Conservation (phyloP, 2,113 vertebrate species). For the Amblyopsis rosae region DNA sequence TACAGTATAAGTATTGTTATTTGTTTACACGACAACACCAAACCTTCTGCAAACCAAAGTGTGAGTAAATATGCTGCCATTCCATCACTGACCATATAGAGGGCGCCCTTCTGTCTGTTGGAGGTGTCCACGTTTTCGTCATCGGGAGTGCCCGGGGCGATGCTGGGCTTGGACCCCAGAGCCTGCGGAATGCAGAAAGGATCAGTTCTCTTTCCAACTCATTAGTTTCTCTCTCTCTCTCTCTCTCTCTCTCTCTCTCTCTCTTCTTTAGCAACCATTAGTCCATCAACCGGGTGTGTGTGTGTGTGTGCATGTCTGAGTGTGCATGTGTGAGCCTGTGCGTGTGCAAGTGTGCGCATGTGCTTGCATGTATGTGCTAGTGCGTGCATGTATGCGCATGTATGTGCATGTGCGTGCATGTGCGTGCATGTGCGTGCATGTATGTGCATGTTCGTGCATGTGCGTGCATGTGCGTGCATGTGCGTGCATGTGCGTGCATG, state of each 20-base stretch:
- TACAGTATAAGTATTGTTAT: too few relatives aligned
- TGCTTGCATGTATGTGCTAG: not conserved
- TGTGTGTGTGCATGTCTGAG: not conserved
- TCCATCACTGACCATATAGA: constrained; percentile 73
- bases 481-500: not conserved
- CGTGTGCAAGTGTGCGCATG: not conserved
- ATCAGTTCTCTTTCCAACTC: constrained; percentile 4
- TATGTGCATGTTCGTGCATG: not conserved
- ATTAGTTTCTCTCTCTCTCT: not conserved
- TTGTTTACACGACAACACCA: not conserved
- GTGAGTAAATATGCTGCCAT: not conserved
- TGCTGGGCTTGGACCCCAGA: constrained; percentile 66
- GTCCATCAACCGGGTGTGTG: constrained; percentile 11
- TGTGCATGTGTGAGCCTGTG: not conserved
- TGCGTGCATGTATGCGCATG: not conserved
- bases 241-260: constrained; percentile 10
- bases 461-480: not conserved
- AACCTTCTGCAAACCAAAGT: not conserved
- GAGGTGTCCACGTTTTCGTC: constrained; percentile 63
- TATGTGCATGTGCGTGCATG: constrained; percentile 9
- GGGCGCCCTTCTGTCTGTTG: constrained; percentile 74
- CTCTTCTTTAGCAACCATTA: constrained; percentile 27
- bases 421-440: not conserved
- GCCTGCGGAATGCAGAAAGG: constrained; percentile 50
- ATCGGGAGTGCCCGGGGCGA: constrained; percentile 63